These are phyloP conservation scores for Arvicanthis niloticus DNA, from an alignment of 2,113 vertebrate species.

Conservation along the genomic window DNA sequence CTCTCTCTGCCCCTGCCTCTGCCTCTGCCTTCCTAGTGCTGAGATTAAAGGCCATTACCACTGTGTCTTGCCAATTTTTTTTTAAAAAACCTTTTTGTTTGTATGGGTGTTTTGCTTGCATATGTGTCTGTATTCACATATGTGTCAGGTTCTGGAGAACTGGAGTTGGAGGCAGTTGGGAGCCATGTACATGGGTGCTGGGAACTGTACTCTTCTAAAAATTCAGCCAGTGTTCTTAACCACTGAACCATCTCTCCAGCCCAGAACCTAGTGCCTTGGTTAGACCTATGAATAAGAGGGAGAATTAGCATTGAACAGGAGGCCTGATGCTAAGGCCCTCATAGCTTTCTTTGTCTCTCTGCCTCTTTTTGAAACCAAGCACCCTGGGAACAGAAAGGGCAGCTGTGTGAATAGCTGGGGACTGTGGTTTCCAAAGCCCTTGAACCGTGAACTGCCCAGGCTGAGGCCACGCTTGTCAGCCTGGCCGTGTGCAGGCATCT, in stretches of 20 bases:
- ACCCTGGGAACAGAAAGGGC: slow-evolving; percentile 25
- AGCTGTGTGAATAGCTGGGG: neutral
- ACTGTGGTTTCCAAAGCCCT: slow-evolving; percentile 31
- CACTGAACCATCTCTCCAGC: neutral
- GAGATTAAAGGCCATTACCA: neutral
- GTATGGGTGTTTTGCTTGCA: neutral
- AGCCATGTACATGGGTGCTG: no score
- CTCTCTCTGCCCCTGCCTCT: no score
- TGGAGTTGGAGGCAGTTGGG: neutral
- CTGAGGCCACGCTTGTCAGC: neutral
- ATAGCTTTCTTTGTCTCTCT: neutral
- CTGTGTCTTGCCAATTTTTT: neutral
- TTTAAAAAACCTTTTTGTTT: neutral
- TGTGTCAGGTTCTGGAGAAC: neutral
- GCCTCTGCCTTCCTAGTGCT: neutral
- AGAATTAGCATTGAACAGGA: neutral
- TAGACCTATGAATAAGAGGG: neutral
- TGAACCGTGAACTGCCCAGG: slow-evolving; percentile 47
- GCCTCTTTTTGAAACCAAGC: slow-evolving; percentile 7
- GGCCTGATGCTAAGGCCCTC: neutral
- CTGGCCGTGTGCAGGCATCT: slow-evolving; percentile 15
- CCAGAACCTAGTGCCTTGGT: neutral
- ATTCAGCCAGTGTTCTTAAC: neutral
- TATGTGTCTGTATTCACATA: neutral
- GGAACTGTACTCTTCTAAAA: neutral